These are phyloP conservation scores for Tipula unca DNA, from an alignment of 2,888 invertebrate species.

Conservation along the genomic window DNA sequence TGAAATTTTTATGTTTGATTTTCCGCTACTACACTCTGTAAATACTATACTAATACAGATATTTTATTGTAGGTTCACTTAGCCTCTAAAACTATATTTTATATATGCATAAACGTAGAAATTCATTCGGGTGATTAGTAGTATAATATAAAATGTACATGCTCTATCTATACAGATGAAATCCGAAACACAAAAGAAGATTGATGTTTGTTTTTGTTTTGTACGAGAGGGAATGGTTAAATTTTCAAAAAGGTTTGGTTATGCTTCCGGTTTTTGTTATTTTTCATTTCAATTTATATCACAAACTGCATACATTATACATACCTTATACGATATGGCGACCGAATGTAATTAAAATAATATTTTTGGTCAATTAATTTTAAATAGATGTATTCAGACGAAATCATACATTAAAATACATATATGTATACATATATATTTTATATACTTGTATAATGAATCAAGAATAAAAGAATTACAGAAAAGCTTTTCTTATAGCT, in stretches of 20 bases:
- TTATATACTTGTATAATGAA: not conserved
- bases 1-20: not conserved
- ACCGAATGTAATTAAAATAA: not conserved
- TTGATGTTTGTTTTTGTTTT: not conserved
- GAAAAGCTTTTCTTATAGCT: not conserved
- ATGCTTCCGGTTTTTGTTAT: not conserved
- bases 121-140: not conserved
- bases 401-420: not conserved
- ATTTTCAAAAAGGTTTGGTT: not conserved
- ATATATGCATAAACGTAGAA: no score
- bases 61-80: not conserved
- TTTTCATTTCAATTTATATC: not conserved
- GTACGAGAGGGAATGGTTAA: not conserved
- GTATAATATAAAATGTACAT: not conserved
- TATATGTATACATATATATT: not conserved
- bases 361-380: not conserved
- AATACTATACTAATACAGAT: not conserved
- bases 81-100: not conserved
- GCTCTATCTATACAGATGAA: not conserved
- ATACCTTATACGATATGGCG: not conserved
- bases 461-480: not conserved
- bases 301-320: not conserved
- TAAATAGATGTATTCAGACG: not conserved
- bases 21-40: not conserved
- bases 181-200: slow-evolving; percentile 8